Conservation (phyloP, 2,888 invertebrate genomes). For the Drosophila gaucha region DNA sequence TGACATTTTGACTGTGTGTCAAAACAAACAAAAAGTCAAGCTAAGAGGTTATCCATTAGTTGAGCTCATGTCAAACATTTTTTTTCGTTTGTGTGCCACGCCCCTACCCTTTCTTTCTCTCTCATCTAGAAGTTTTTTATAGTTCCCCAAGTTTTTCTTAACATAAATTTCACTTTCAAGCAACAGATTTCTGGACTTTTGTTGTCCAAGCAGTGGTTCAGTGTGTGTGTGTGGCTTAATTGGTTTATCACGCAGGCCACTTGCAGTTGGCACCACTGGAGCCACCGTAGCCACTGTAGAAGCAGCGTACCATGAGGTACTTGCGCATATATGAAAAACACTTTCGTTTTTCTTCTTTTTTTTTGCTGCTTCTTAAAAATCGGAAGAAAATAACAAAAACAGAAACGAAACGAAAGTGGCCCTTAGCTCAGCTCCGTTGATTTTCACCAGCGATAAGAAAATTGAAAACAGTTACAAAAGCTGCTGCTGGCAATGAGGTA, state of each 20-base stretch:
- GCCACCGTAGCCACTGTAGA: constrained; percentile 9
- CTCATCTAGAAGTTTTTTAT: constrained; percentile 2
- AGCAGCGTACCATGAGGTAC: constrained; percentile 36
- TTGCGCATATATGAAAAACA: constrained; percentile 61
- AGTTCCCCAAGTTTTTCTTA: constrained; percentile 14
- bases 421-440: constrained; percentile 42
- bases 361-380: constrained; percentile 4
- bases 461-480: constrained; percentile 24
- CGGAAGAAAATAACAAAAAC: constrained; percentile 33
- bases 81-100: constrained; percentile 15
- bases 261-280: constrained; percentile 63
- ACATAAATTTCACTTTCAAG: constrained; percentile 53
- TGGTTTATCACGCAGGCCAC: constrained; percentile 77
- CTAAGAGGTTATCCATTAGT: constrained; percentile 39
- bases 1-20: constrained; percentile 47
- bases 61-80: constrained; percentile 18
- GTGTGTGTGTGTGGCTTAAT: constrained; percentile 51
- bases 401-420: constrained; percentile 61
- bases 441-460: constrained; percentile 56
- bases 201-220: constrained; percentile 20
- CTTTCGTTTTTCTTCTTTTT: constrained; percentile 63
- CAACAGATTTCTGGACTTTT: constrained; percentile 35
- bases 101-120: neutral
- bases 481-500: constrained; percentile 26
- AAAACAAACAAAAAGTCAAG: constrained; percentile 45